Evolutionary conservation across 2,888 invertebrate genomes (phyloP).

Genomic region (Eupithecia insigniata): DNA sequence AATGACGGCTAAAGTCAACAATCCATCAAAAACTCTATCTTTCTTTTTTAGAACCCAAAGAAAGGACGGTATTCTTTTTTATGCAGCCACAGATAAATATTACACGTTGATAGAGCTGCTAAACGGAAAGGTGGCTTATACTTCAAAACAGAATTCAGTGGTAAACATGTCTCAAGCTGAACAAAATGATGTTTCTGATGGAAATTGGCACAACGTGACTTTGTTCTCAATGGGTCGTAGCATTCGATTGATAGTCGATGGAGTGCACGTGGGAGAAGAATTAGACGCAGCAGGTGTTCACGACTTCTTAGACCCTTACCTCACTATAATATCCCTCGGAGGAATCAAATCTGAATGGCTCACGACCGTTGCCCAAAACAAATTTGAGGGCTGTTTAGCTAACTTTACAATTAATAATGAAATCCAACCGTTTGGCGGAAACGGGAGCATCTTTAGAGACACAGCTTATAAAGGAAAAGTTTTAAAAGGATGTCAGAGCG

Average conservation of each 20-base stretch:
- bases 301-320: conserved; percentile 95
- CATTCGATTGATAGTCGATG: conserved; percentile 89
- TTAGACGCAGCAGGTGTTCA: conserved; percentile 94
- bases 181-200: conserved; percentile 88
- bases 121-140: conserved; percentile 90
- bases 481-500: conserved; percentile 89
- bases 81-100: conserved; percentile 93
- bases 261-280: conserved; percentile 90
- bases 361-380: conserved; percentile 81
- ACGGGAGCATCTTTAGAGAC: conserved; percentile 91
- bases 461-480: conserved; percentile 89
- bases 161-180: conserved; percentile 92
- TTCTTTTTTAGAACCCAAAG: conserved; percentile 92
- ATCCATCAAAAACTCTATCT: conserved; percentile 89
- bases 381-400: conserved; percentile 94
- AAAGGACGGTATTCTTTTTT: conserved; percentile 91
- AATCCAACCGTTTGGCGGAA: conserved; percentile 94
- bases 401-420: conserved; percentile 95
- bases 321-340: conserved; percentile 92
- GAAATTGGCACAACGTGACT: conserved; percentile 95
- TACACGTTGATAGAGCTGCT: conserved; percentile 92
- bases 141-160: conserved; percentile 89
- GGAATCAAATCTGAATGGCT: conserved; percentile 88
- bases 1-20: conserved; percentile 64
- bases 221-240: conserved; percentile 88